Base-by-base conservation (phyloP, 2,113 vertebrate species). In the Pantherophis guttatus region DNA sequence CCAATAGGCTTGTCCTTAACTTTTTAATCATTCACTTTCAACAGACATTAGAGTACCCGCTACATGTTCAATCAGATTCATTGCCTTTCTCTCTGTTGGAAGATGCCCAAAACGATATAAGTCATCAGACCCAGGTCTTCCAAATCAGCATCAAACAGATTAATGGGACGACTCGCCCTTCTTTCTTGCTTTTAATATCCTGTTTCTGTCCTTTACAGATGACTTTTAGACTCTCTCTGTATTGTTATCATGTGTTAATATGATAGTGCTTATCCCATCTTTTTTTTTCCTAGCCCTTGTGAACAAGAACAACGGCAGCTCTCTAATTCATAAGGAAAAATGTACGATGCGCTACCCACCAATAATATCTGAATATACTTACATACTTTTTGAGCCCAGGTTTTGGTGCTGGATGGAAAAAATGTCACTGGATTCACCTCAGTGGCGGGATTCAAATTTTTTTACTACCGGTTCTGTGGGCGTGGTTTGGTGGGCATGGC, bases 101-200 rank as follows among this genome's bases (percentile, higher is more conserved):
- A 96, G 93, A 9, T 39, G 0, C 94, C 95, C 96, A 97, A 93
- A 81, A 39, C 57, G 17, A 91, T 96, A 95, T 96, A 94, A 96
- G 88, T 91, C 87, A 93, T 97, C 97, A 97, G 94, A 94, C 94
- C 87, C 33, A 53, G 54, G 91, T 94, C 94, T 97, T 94, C 94
- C 95, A 96, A 96, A 96, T 88, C 89, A 53, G 95, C 97, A 93
- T 96, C 95, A 96, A 90, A 91, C 57, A 95, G 96, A 97, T 97
- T 96, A 96, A 97, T 92, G 97, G 93, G 81, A 92, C 94, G 93
- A 91, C 44, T 55, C 54, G 24, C 94, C 52, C 39, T 23, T 19
- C 89, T 95, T 26, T 93, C 95, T 95, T 94, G 95, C 93, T 97
- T 97, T 97, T 97, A 97, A 97, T 97, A 97, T 97, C 97, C 97